Percentiles rank a stretch among this genome's conserved stretches.
Evolutionary conservation across 2,888 invertebrate genomes (phyloP).

Genomic region (Electrophaes corylata): DNA sequence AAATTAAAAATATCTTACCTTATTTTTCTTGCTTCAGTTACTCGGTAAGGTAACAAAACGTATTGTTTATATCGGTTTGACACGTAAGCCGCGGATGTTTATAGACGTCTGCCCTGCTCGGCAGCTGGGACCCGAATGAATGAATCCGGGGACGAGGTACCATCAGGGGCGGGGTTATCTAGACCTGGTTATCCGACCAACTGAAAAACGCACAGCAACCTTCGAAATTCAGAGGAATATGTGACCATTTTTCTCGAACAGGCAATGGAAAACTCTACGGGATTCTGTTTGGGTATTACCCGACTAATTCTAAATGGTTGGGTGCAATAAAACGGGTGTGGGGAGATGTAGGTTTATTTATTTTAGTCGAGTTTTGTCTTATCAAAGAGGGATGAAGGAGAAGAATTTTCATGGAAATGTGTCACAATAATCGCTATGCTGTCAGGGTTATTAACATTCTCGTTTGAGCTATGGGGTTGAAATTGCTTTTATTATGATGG

Average conservation of each 20-base stretch:
- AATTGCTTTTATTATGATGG: slow-evolving; percentile 29
- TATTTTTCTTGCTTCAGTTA: slow-evolving; percentile 1
- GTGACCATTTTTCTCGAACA: slow-evolving; percentile 44
- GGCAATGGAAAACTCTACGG: slow-evolving; percentile 61
- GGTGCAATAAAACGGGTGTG: not conserved
- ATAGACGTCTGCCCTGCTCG: slow-evolving; percentile 50
- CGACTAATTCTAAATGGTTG: slow-evolving; percentile 37
- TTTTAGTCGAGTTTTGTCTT: slow-evolving; percentile 41
- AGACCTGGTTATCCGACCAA: slow-evolving; percentile 49
- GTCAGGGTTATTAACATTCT: slow-evolving; percentile 33
- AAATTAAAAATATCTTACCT: slow-evolving; percentile 27
- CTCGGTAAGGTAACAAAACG: slow-evolving; percentile 16
- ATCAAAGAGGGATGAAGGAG: slow-evolving; percentile 41
- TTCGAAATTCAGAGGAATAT: slow-evolving; percentile 24
- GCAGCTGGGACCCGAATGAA: slow-evolving; percentile 66
- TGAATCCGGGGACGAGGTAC: slow-evolving; percentile 66
- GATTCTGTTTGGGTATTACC: slow-evolving; percentile 49
- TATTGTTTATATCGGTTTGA: slow-evolving; percentile 34
- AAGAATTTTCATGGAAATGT: slow-evolving; percentile 49
- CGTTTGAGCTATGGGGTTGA: slow-evolving; percentile 24
- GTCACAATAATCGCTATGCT: slow-evolving; percentile 40
- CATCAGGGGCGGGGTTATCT: slow-evolving; percentile 69
- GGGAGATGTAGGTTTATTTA: slow-evolving; percentile 15
- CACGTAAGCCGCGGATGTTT: slow-evolving; percentile 50
- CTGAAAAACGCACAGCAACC: slow-evolving; percentile 41